A percentile compares a stretch with the other conserved stretches of the same genome.
Conservation (phyloP, 2,888 invertebrate genomes). For the Hyposoter didymator region DNA sequence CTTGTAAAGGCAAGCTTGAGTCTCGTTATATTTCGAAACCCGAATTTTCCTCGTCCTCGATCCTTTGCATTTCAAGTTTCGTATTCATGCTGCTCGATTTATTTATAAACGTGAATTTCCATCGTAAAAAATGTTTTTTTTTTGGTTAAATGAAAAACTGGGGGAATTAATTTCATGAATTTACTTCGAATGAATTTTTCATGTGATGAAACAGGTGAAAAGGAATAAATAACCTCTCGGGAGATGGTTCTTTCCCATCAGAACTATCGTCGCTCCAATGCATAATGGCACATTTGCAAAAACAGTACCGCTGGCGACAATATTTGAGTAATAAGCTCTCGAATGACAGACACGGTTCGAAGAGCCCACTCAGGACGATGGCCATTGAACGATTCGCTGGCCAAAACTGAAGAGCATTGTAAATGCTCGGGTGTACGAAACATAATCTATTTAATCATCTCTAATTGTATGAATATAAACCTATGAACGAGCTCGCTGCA, state of each 20-base stretch:
- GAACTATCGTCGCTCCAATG: neutral
- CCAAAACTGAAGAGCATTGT: constrained; percentile 15
- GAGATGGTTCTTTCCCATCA: neutral
- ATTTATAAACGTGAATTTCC: neutral
- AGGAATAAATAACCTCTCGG: too few relatives aligned
- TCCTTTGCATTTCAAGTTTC: neutral
- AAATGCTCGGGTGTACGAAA: neutral
- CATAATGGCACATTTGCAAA: neutral
- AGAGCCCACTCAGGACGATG: constrained; percentile 15
- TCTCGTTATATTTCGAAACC: neutral
- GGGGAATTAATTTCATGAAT: neutral
- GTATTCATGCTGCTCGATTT: neutral
- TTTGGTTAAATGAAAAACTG: neutral
- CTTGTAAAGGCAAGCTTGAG: neutral
- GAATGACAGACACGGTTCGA: constrained; percentile 10
- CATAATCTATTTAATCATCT: constrained; percentile 22
- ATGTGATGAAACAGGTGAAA: neutral
- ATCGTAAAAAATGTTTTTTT: neutral
- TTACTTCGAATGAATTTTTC: neutral
- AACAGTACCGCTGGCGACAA: neutral
- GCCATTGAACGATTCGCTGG: constrained; percentile 15
- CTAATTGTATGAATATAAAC: constrained; percentile 16
- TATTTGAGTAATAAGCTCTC: constrained; percentile 25
- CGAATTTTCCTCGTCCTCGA: neutral
- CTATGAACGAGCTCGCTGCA: neutral